Evolutionary conservation across 2,113 vertebrate genomes (phyloP).

Genomic region (Dolichotis patagonum): DNA sequence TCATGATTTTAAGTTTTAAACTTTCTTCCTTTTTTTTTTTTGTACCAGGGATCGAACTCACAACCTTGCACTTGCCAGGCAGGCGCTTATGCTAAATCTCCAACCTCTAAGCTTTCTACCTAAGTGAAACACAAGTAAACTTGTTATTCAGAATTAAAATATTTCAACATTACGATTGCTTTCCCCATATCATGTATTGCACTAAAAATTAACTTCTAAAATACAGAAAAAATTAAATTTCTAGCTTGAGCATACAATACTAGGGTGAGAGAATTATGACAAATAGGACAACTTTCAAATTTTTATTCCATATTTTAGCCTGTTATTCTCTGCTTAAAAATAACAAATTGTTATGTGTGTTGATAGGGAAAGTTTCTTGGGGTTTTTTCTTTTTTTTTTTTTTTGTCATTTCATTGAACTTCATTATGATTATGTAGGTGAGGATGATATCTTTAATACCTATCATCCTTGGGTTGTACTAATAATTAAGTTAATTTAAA

Average conservation of each 20-base stretch:
- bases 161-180: too few relatives aligned
- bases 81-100: too few relatives aligned
- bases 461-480: too few relatives aligned
- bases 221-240: conserved; percentile 42
- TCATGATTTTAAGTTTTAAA: conserved; percentile 26
- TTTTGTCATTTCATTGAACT: conserved; percentile 33
- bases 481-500: too few relatives aligned
- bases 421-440: too few relatives aligned
- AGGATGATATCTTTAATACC: too few relatives aligned
- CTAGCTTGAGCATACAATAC: neutral
- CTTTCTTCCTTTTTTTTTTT: neutral
- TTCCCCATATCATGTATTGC: neutral
- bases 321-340: neutral
- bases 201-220: conserved; percentile 46
- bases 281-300: neutral
- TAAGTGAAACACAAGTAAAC: conserved; percentile 2
- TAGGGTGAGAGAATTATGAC: neutral
- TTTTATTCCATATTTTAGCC: neutral
- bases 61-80: too few relatives aligned
- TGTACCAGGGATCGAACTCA: too few relatives aligned
- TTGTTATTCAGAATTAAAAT: conserved; percentile 52
- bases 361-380: neutral
- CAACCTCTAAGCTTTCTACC: too few relatives aligned
- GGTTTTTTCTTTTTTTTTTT: neutral
- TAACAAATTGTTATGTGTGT: conserved; percentile 55